These are phyloP conservation scores for Moxostoma hubbsi DNA, from an alignment of 2,797 vertebrate species.

Conservation along the genomic window DNA sequence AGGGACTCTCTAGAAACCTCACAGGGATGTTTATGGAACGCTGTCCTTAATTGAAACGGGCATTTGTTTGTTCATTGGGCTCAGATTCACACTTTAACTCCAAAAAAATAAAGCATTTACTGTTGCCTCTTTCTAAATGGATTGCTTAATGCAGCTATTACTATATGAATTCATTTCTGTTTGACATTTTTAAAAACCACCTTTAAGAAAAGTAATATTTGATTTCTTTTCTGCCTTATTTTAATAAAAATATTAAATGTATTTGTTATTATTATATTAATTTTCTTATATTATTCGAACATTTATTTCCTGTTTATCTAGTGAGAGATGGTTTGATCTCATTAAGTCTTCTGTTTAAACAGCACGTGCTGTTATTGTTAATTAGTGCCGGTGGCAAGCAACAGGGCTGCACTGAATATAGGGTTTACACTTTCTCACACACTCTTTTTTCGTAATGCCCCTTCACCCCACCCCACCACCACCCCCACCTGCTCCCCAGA, in stretches of 20 bases:
- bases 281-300: too few species aligned
- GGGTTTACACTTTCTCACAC: constrained; percentile 71
- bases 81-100: background rate
- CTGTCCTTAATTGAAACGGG: constrained; percentile 24
- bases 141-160: background rate
- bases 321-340: background rate
- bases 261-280: too few species aligned
- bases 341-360: background rate
- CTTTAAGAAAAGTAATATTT: background rate
- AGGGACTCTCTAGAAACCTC: constrained; percentile 17
- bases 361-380: constrained; percentile 12
- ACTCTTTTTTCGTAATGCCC: constrained; percentile 10
- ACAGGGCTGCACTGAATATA: background rate
- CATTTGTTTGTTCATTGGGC: constrained; percentile 18
- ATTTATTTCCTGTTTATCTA: too few species aligned
- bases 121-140: background rate
- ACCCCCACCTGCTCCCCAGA: constrained; percentile 73
- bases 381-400: background rate
- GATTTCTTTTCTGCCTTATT: background rate
- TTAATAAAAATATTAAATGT: background rate
- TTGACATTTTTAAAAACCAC: background rate
- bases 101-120: too few species aligned
- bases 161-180: background rate
- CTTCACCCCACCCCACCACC: too few species aligned
- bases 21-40: constrained; percentile 17